Evolutionary conservation across 2,888 invertebrate species (phyloP).

Genomic region (Lissocephala sabroskyi): DNA sequence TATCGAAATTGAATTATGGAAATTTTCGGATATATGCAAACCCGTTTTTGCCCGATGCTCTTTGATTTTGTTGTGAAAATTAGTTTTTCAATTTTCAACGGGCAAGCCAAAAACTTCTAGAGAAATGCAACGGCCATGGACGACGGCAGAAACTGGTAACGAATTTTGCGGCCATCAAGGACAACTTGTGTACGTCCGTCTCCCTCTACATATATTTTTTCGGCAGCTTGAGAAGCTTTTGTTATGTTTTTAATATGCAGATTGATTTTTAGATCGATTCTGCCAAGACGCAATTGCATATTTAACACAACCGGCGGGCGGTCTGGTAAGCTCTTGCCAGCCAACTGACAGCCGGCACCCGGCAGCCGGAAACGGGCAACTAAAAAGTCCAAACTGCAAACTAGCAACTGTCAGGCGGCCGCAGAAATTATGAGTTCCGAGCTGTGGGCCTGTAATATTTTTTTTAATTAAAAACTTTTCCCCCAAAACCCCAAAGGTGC

Average conservation of each 20-base stretch:
- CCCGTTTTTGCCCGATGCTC: conserved; percentile 25
- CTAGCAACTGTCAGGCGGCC: no score
- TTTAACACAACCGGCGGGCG: no score
- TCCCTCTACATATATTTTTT: conserved; percentile 15
- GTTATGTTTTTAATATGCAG: conserved; percentile 38
- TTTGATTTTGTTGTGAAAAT: conserved; percentile 51
- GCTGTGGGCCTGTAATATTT: no score
- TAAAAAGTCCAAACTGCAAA: no score
- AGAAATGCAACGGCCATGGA: no score
- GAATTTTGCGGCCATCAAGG: conserved; percentile 8
- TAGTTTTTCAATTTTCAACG: conserved; percentile 51
- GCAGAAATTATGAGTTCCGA: no score
- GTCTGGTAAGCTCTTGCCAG: no score
- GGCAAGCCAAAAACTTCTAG: conserved; percentile 31
- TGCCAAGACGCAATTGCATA: not conserved
- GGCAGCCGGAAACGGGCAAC: no score
- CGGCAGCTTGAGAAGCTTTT: not conserved
- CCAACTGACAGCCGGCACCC: no score
- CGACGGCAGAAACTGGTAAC: conserved; percentile 20
- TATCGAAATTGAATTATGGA: conserved; percentile 62
- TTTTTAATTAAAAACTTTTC: conserved; percentile 49
- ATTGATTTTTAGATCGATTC: conserved; percentile 40
- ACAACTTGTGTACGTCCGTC: conserved; percentile 48
- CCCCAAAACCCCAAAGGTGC: conserved; percentile 15
- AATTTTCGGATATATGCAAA: conserved; percentile 52